phyloP scores from a whole-genome alignment of 2,113 vertebrate species.

The Microcebus ravelobensis region DNA sequence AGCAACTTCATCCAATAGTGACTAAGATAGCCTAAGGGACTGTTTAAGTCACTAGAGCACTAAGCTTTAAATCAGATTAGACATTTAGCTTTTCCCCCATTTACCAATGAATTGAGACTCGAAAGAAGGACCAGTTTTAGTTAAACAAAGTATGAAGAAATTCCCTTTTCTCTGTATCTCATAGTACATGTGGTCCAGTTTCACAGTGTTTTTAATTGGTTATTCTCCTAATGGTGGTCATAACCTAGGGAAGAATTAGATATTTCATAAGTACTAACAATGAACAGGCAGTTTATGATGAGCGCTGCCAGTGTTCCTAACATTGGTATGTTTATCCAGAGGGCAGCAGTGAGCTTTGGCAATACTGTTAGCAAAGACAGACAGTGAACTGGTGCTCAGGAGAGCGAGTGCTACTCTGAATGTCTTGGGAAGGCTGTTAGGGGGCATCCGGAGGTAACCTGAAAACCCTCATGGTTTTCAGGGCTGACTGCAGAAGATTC shows the following conservation, averaged over 20 bases:
- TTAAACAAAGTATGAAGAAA: not conserved
- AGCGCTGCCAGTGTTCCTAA: not conserved
- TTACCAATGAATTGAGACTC: not conserved
- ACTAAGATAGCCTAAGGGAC: not conserved
- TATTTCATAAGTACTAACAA: not conserved
- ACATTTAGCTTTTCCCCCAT: not conserved
- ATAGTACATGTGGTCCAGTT: not conserved
- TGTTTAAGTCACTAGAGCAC: not conserved
- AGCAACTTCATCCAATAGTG: not conserved
- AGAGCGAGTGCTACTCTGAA: not conserved
- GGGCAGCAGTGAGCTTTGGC: conserved; percentile 71
- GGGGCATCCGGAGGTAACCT: not conserved
- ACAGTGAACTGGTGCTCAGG: not conserved
- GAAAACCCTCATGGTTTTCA: not conserved
- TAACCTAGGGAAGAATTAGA: not conserved
- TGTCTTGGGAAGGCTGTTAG: not conserved
- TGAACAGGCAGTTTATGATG: not conserved
- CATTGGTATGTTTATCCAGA: conserved; percentile 32
- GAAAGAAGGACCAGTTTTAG: not conserved
- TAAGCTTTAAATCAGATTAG: not conserved
- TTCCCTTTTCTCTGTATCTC: not conserved
- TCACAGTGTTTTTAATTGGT: not conserved
- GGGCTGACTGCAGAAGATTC: not conserved
- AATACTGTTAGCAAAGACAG: not conserved
- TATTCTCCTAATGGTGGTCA: not conserved